A percentile compares a stretch with the other conserved stretches of the same genome.
phyloP scores from a whole-genome alignment of 2,113 vertebrate genomes.

The Pipra filicauda region DNA sequence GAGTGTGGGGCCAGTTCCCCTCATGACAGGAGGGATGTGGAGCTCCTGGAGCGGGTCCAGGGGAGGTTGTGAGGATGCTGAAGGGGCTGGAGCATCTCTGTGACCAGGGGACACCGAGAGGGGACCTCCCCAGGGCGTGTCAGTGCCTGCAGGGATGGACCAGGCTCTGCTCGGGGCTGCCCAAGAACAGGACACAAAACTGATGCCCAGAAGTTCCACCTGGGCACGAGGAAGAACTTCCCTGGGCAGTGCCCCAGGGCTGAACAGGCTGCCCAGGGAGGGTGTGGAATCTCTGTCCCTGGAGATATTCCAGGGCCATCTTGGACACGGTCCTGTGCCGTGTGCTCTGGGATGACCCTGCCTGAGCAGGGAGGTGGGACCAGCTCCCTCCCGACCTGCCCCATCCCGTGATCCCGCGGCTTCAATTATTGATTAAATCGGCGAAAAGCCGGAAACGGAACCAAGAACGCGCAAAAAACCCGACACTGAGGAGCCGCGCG shows the following conservation, averaged over 20 bases:
- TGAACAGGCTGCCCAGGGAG: too few species aligned
- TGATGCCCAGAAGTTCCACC: too few species aligned
- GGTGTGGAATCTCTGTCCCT: not conserved
- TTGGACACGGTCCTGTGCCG: not conserved
- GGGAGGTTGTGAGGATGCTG: not conserved
- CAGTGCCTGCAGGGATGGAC: too few species aligned
- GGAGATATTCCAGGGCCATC: not conserved
- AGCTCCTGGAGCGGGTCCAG: not conserved
- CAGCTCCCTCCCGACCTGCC: not conserved
- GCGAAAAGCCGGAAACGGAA: not conserved
- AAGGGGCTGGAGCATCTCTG: not conserved
- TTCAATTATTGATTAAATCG: rapidly evolving
- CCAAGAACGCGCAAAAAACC: rapidly evolving
- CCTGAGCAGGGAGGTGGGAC: too few species aligned
- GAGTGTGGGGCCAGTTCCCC: not conserved
- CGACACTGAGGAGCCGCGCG: too few species aligned
- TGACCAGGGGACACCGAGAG: too few species aligned
- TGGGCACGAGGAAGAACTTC: too few species aligned
- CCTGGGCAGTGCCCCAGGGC: too few species aligned
- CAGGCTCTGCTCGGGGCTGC: too few species aligned
- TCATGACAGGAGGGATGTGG: not conserved
- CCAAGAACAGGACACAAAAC: too few species aligned
- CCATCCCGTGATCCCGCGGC: rapidly evolving
- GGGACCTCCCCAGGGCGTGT: too few species aligned
- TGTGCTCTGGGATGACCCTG: not conserved